A percentile compares a stretch with the other conserved stretches of the same genome.
Conservation (phyloP, 2,113 vertebrate species). For the Pardalotus punctatus region DNA sequence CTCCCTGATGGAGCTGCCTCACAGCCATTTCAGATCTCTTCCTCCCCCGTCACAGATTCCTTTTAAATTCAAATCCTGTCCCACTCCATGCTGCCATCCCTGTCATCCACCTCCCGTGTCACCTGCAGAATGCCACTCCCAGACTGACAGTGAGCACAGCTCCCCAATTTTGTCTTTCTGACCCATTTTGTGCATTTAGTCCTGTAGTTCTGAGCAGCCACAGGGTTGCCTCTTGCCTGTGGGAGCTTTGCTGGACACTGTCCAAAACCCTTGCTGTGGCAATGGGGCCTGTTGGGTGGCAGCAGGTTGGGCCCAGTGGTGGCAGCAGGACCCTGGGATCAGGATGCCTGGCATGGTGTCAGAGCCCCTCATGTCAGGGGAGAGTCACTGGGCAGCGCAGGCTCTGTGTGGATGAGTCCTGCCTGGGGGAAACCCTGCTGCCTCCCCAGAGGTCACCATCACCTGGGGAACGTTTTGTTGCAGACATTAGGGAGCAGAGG, state of each 20-base stretch:
- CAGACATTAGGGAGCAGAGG: neutral
- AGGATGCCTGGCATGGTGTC: neutral
- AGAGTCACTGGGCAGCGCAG: neutral
- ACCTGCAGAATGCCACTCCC: neutral
- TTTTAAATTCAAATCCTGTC: neutral
- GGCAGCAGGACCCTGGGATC: neutral
- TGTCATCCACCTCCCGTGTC: rapidly evolving
- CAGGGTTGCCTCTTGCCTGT: rapidly evolving
- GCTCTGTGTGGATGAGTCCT: neutral
- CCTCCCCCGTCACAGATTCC: neutral
- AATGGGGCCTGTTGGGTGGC: rapidly evolving
- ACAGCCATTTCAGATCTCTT: neutral
- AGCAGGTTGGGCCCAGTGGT: neutral
- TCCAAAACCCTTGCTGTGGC: neutral
- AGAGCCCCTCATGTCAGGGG: neutral
- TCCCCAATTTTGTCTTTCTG: neutral
- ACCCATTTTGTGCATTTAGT: neutral
- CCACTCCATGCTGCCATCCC: neutral
- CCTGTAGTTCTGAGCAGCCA: neutral
- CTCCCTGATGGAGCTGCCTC: neutral
- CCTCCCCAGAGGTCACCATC: neutral
- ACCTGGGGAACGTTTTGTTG: neutral
- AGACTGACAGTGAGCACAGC: neutral
- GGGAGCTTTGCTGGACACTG: neutral
- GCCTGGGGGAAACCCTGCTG: neutral